Conservation (phyloP, 2,888 invertebrate species). For the Camponotus fellah region DNA sequence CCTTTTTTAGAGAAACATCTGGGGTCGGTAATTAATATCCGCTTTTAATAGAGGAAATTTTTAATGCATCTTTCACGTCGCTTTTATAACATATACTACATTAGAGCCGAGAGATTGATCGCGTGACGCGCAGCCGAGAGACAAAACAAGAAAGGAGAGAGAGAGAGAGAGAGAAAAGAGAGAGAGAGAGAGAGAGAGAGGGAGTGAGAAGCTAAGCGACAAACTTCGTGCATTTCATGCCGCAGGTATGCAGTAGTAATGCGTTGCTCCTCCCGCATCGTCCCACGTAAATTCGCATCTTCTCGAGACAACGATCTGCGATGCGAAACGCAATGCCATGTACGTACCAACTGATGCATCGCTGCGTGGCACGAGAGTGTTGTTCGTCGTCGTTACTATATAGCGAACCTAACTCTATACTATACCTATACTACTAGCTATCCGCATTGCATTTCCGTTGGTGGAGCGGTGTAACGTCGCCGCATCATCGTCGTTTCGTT, state of each 20-base stretch:
- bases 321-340: constrained; percentile 32
- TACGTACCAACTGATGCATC: constrained; percentile 34
- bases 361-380: not conserved
- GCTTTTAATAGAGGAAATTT: not conserved
- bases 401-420: not conserved
- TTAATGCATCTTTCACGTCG: not conserved
- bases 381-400: constrained; percentile 23
- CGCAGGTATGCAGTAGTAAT: constrained; percentile 19
- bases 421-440: not conserved
- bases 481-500: constrained; percentile 35
- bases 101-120: constrained; percentile 25
- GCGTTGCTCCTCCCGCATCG: constrained; percentile 37
- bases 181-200: not conserved
- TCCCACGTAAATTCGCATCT: constrained; percentile 42
- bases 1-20: not conserved
- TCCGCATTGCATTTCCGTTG: constrained; percentile 37
- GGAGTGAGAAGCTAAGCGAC: not conserved
- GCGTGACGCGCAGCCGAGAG: not conserved
- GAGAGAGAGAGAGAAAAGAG: not conserved
- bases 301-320: constrained; percentile 45
- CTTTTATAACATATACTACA: not conserved
- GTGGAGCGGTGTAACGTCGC: constrained; percentile 14
- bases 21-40: not conserved
- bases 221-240: constrained; percentile 4
- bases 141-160: constrained; percentile 9